Conservation (phyloP, 2,888 invertebrate species). For the Agriopis aurantiaria region DNA sequence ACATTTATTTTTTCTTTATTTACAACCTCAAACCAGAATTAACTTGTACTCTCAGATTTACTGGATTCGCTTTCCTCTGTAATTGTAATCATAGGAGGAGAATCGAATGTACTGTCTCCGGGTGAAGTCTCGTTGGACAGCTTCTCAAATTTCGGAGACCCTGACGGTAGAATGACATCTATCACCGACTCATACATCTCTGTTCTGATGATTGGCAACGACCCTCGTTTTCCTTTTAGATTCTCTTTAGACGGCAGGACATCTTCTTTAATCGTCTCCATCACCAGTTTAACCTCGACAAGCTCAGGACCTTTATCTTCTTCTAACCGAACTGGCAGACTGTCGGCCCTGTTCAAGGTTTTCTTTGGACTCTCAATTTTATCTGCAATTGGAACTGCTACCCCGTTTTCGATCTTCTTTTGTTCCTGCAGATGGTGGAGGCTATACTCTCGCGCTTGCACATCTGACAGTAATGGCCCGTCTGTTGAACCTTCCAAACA, state of each 20-base stretch:
- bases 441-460: constrained; percentile 79
- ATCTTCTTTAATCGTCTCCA: constrained; percentile 75
- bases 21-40: constrained; percentile 57
- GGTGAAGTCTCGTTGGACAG: constrained; percentile 84
- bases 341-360: constrained; percentile 82
- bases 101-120: constrained; percentile 64
- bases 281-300: constrained; percentile 52
- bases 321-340: constrained; percentile 85
- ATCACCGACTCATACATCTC: constrained; percentile 86
- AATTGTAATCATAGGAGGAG: constrained; percentile 81
- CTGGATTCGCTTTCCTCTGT: constrained; percentile 80
- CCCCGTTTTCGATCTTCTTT: constrained; percentile 76
- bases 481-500: constrained; percentile 84
- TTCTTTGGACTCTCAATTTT: constrained; percentile 78
- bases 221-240: constrained; percentile 73
- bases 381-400: constrained; percentile 67
- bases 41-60: constrained; percentile 77
- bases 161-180: constrained; percentile 81
- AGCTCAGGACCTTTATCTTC: constrained; percentile 65
- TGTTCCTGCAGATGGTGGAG: constrained; percentile 78
- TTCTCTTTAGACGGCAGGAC: constrained; percentile 68
- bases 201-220: constrained; percentile 75
- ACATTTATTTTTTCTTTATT: constrained; percentile 33
- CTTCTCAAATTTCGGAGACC: constrained; percentile 87
- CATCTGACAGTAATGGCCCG: constrained; percentile 82